A percentile compares a stretch with the other conserved stretches of the same genome.
Conservation (phyloP, 2,113 vertebrate species). For the Cygnus buccinator region DNA sequence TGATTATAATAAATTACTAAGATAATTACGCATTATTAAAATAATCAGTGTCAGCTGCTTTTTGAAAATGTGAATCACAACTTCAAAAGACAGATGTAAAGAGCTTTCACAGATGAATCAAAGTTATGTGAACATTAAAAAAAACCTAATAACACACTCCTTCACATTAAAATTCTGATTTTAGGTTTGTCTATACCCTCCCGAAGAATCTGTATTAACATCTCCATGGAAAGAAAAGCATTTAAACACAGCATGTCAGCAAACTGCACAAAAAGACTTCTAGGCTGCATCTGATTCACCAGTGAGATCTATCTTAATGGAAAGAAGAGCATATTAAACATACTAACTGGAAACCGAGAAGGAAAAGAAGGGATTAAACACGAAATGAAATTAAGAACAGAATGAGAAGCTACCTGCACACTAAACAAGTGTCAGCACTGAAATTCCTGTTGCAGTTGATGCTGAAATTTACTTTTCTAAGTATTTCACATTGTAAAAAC, state of each 20-base stretch:
- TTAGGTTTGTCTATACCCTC: neutral
- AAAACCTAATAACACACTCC: neutral
- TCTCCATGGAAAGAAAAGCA: neutral
- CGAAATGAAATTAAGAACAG: neutral
- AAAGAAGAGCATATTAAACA: neutral
- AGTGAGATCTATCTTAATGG: fast-evolving
- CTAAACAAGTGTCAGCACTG: neutral
- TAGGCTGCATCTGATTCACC: neutral
- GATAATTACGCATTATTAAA: slow-evolving; percentile 20
- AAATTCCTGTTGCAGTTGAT: neutral
- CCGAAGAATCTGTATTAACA: neutral
- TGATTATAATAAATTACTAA: slow-evolving; percentile 20
- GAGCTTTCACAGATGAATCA: neutral
- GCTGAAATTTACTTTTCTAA: neutral
- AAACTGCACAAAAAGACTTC: neutral
- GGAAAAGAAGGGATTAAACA: neutral
- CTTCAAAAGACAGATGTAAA: slow-evolving; percentile 4
- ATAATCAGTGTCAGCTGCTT: slow-evolving; percentile 16
- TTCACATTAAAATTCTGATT: neutral
- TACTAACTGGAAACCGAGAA: neutral
- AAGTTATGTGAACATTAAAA: neutral
- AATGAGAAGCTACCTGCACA: fast-evolving
- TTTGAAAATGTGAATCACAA: slow-evolving; percentile 15
- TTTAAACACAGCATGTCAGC: neutral
- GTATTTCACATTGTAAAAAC: neutral